phyloP scores from a whole-genome alignment of 2,113 vertebrate genomes.

The Macheiramphus alcinus region DNA sequence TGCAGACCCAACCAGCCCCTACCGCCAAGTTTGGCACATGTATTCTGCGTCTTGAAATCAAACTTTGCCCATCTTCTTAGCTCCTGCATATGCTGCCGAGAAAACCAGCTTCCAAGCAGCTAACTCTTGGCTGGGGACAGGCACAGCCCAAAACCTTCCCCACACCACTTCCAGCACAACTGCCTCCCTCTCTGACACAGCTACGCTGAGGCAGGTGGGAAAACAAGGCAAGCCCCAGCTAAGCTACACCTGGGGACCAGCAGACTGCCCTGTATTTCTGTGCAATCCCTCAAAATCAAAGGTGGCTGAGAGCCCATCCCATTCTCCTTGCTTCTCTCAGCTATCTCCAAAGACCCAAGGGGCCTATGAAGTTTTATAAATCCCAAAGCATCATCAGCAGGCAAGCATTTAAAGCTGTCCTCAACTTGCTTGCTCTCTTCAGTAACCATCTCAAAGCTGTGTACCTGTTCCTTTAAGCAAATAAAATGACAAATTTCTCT shows the following conservation, averaged over 20 bases:
- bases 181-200: not conserved
- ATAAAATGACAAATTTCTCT: not conserved
- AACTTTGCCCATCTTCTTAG: not conserved
- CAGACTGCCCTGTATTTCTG: not conserved
- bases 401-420: not conserved
- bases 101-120: not conserved
- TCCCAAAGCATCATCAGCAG: not conserved
- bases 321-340: not conserved
- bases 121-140: not conserved
- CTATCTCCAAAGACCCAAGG: not conserved
- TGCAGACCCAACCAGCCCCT: not conserved
- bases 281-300: not conserved
- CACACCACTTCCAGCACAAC: not conserved
- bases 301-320: not conserved
- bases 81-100: not conserved
- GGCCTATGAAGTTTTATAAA: not conserved
- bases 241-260: not conserved
- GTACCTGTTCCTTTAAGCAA: not conserved
- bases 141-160: not conserved
- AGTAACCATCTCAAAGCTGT: not conserved
- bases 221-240: not conserved
- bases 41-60: not conserved
- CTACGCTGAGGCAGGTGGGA: fast-evolving
- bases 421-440: not conserved
- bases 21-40: not conserved